Conservation (phyloP, 1,140 invertebrate species). For the Pseudoatta argentina region DNA sequence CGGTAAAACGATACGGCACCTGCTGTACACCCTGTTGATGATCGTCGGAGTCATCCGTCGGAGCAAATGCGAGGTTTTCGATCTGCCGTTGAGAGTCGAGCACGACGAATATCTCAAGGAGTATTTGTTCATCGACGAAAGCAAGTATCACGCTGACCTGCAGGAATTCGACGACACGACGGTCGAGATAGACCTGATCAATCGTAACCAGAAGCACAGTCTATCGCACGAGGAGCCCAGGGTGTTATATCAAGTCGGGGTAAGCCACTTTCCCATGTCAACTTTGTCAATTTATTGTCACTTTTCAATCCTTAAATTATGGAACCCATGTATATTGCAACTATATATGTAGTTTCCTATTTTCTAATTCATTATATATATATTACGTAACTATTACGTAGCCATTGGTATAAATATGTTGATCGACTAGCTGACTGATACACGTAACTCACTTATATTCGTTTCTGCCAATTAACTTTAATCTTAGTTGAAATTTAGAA, state of each 20-base stretch:
- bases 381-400: conserved; percentile 17
- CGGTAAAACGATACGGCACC: conserved; percentile 50
- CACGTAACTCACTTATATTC: too few species aligned
- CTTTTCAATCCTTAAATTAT: not conserved
- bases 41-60: conserved; percentile 60
- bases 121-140: conserved; percentile 78
- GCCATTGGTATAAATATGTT: not conserved
- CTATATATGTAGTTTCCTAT: not conserved
- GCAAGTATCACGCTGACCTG: conserved; percentile 77
- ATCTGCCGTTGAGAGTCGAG: conserved; percentile 75
- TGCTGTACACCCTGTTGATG: conserved; percentile 61
- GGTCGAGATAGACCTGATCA: conserved; percentile 82
- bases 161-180: conserved; percentile 81
- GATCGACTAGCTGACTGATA: conserved; percentile 20
- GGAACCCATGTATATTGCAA: not conserved
- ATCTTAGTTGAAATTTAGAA: too few species aligned
- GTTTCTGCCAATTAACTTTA: too few species aligned
- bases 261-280: conserved; percentile 74
- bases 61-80: conserved; percentile 68
- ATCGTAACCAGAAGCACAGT: conserved; percentile 72
- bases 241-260: conserved; percentile 84
- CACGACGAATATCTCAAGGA: conserved; percentile 79
- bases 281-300: not conserved
- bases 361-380: conserved; percentile 20
- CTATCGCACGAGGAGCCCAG: conserved; percentile 76